Conservation (phyloP, 2,797 vertebrate species). For the Syngnathus acus region DNA sequence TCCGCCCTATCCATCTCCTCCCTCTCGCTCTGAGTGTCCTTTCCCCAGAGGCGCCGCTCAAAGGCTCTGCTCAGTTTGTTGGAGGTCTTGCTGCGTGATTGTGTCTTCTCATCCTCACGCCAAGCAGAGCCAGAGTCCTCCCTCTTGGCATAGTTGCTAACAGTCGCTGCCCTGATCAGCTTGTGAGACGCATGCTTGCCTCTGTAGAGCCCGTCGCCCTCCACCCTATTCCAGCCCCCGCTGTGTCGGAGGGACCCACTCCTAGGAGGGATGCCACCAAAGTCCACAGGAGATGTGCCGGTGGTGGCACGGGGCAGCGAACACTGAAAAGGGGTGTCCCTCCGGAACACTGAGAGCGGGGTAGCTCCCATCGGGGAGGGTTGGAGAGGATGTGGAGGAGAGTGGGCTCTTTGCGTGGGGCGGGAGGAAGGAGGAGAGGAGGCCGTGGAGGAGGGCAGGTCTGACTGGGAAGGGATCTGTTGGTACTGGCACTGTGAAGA, state of each 20-base stretch:
- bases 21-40: constrained; percentile 58
- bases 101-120: constrained; percentile 47
- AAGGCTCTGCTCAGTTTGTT: constrained; percentile 67
- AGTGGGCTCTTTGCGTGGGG: constrained; percentile 58
- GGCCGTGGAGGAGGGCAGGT: constrained; percentile 64
- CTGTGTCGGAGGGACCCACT: constrained; percentile 68
- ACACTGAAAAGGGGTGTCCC: constrained; percentile 73
- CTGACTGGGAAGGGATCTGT: constrained; percentile 51
- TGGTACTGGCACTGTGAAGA: constrained; percentile 57
- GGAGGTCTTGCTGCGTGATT: constrained; percentile 46
- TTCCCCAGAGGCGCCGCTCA: constrained; percentile 67
- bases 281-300: constrained; percentile 53
- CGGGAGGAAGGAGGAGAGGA: constrained; percentile 66
- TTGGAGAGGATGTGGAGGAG: constrained; percentile 67
- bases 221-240: constrained; percentile 45
- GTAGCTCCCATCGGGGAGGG: constrained; percentile 66
- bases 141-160: constrained; percentile 68
- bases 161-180: constrained; percentile 71
- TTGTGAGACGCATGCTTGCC: constrained; percentile 75
- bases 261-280: constrained; percentile 55
- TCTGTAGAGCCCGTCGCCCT: constrained; percentile 70
- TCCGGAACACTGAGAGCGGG: constrained; percentile 70
- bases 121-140: constrained; percentile 61
- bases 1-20: constrained; percentile 63
- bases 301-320: constrained; percentile 66